A percentile compares a stretch with the other conserved stretches of the same genome.
phyloP scores from a whole-genome alignment of 2,888 invertebrate genomes.

The Troglohyphantes excavatus region DNA sequence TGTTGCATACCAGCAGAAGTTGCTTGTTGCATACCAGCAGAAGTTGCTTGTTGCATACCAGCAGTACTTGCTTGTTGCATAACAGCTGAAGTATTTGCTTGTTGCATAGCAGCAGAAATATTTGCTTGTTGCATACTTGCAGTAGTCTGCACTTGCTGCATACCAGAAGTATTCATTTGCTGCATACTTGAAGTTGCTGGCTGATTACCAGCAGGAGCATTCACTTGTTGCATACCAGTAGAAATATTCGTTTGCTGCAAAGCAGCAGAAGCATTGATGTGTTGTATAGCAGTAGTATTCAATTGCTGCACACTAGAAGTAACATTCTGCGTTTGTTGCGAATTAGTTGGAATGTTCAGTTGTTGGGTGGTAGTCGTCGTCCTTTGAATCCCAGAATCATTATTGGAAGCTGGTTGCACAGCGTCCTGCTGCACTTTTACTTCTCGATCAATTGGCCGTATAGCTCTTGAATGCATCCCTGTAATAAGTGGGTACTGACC shows the following conservation, averaged over 20 bases:
- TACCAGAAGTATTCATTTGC: neutral
- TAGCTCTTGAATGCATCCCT: constrained; percentile 61
- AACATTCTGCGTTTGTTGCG: constrained; percentile 9
- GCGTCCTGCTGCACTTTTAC: constrained; percentile 42
- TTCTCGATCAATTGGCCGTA: constrained; percentile 47
- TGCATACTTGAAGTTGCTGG: neutral
- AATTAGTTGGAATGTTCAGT: neutral
- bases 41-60: neutral
- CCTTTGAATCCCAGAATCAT: constrained; percentile 6
- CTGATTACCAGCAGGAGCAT: neutral
- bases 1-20: neutral
- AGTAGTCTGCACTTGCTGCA: neutral
- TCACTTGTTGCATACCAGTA: neutral
- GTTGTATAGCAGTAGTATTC: neutral
- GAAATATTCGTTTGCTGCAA: neutral
- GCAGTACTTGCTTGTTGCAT: neutral
- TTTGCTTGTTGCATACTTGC: neutral
- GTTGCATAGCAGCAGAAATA: neutral
- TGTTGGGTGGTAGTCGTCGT: constrained; percentile 1
- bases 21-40: neutral
- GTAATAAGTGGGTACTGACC: constrained; percentile 72
- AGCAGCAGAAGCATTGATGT: neutral
- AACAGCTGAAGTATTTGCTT: neutral
- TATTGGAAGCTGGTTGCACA: constrained; percentile 23
- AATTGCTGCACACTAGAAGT: neutral